Evolutionary conservation across 2,113 vertebrate genomes (phyloP), one percentile per base, ranked within the genome.

Genomic region (Thamnaconus septentrionalis): DNA sequence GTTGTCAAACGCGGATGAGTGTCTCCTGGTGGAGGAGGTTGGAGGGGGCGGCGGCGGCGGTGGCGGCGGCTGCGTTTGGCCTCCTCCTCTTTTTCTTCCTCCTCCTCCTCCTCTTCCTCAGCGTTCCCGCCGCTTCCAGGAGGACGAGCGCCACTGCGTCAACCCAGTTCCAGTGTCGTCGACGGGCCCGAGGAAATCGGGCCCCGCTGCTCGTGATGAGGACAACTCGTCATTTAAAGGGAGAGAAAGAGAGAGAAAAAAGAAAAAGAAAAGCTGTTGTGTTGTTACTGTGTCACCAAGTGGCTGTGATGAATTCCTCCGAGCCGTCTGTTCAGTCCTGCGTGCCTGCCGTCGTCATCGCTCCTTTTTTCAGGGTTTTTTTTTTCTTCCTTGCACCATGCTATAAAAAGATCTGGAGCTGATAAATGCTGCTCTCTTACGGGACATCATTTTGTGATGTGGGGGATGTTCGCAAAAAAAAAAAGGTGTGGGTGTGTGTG

Each of bases 1-100:
- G 77, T 69, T 87, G 78, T 85, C 75, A 72, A 81, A 89, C 75
- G 76, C 45, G 18, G 76, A 80, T 81, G 74, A 70, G 69, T 69
- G 77, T 64, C 71, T 31, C 64, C 80, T 61, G 51, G 76, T 71
- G 72, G 82, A 82, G 58, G 74, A 47, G 54, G 67, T 43, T 5
- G 67, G 63, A 31, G 18, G 18, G 18, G 18, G 18, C 18, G 18
- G 18, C 18, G 2, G 18, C 2, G 18, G 18, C 18, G 18, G 18
- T 2, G 2, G 18, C 2, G 18, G 18, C 18, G 18, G 18, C 18
- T 1, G 18, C 18, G 18, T 31, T 31, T 31, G 18, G 18, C 18
- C 18, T 31, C 18, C 18, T 31, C 18, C 18, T 31, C 1, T 63
- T 55, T 68, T 80, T 71, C 65, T 74, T 61, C 69, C 11, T 11